Evolutionary conservation across 2,113 vertebrate species (phyloP).

Genomic region (Hiodon alosoides): DNA sequence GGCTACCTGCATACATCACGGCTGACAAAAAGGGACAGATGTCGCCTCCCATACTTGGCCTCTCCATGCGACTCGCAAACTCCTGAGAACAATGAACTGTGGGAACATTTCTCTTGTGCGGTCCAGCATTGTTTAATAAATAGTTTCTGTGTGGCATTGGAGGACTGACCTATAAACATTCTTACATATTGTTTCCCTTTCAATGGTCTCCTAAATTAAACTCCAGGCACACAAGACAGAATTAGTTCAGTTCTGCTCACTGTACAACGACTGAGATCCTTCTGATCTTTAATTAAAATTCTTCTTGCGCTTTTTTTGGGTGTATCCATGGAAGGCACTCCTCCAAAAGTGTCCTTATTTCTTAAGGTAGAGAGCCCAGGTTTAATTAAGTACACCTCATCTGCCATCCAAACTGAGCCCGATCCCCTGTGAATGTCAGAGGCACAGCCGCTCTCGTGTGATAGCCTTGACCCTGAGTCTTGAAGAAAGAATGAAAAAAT

Average conservation of each 20-base stretch:
- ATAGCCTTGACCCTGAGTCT: neutral
- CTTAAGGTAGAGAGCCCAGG: neutral
- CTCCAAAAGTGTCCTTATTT: no score
- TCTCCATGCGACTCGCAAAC: neutral
- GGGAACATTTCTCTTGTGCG: neutral
- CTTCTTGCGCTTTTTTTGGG: no score
- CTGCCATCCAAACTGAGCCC: neutral
- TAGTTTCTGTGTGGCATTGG: neutral
- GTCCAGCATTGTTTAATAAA: neutral
- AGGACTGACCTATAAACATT: neutral
- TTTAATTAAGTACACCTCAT: slow-evolving; percentile 24
- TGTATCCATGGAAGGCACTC: no score
- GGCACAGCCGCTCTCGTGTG: no score
- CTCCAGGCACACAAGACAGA: neutral
- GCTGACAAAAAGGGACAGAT: neutral
- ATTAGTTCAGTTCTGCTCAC: neutral
- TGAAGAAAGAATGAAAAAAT: neutral
- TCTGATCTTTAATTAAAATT: no score
- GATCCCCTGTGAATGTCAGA: no score
- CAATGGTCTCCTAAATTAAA: slow-evolving; percentile 5
- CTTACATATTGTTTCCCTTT: neutral
- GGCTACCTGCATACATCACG: slow-evolving; percentile 6
- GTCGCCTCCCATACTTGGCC: neutral
- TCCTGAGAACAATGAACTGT: neutral
- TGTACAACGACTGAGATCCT: no score